Base-by-base conservation (phyloP, 1,140 invertebrate genomes). In the Neelides sp. region DNA sequence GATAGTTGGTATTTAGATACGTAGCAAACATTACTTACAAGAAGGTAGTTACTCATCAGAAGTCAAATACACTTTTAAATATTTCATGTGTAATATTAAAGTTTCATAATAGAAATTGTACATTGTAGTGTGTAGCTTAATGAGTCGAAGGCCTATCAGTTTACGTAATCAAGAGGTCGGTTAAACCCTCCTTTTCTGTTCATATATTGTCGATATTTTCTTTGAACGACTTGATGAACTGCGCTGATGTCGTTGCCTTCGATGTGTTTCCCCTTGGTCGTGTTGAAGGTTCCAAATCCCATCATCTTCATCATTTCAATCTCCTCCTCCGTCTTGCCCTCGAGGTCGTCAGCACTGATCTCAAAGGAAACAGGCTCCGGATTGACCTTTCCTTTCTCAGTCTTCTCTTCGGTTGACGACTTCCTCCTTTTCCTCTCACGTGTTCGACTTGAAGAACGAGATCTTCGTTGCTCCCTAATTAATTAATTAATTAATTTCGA, bases 201-300 rank as follows among this genome's bases (percentile, higher is more conserved):
- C 95, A 98, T 98, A 64, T 98, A 98, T 70, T 98, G 95, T 51
- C 93, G 79, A 68, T 98, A 98, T 71, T 95, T 92, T 63, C 94
- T 74, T 73, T 96, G 96, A 42, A 95, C 75, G 48, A 94, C 89
- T 46, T 97, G 85, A 68, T 97, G 93, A 52, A 95, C 89, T 22
- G 80, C 83, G 19, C 88, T 89, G 23, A 80, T 78, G 64, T 94
- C 86, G 68, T 96, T 97, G 1, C 87, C 89, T 10, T 86, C 79
- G 0, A 97, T 90, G 71, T 93, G 89, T 67, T 95, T 86, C 23
- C 84, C 84, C 75, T 98, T 97, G 1, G 93, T 96, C 1, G 85
- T 80, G 19, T 64, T 94, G 70, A 98, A 98, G 40, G 76, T 80
- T 68, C 84, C 85, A 69, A 98, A 98, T 28, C 94, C 94, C 92